A percentile compares a stretch with the other conserved stretches of the same genome.
phyloP scores from a whole-genome alignment of 2,113 vertebrate species.

The Anser brachyrhynchus region DNA sequence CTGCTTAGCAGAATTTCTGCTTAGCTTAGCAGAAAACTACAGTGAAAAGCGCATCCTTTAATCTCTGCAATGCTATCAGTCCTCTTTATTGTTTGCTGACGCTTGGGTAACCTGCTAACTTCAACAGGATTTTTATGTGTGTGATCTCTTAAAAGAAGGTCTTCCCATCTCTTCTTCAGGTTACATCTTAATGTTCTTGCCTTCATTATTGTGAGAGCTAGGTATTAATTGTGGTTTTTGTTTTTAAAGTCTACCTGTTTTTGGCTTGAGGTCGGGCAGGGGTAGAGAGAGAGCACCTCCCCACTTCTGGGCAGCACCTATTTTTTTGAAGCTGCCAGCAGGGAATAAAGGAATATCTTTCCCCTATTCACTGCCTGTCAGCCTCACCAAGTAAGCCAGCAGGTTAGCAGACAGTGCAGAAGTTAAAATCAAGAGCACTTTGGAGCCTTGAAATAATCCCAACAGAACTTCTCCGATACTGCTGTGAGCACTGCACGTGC shows the following conservation, averaged over 20 bases:
- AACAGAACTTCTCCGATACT: neutral
- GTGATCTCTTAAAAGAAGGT: neutral
- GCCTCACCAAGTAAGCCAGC: neutral
- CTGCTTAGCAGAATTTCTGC: neutral
- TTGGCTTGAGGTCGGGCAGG: neutral
- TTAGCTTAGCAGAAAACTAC: neutral
- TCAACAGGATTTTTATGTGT: neutral
- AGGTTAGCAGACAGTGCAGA: neutral
- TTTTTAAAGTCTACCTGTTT: neutral
- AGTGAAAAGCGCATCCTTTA: neutral
- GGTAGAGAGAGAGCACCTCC: neutral
- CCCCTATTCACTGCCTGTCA: neutral
- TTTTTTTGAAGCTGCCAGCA: neutral
- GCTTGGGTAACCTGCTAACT: neutral
- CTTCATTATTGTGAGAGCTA: neutral
- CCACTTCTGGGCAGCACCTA: neutral
- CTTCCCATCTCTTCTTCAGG: neutral
- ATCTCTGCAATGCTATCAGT: neutral
- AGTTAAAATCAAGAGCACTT: neutral
- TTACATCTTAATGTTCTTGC: neutral
- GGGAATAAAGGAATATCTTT: neutral
- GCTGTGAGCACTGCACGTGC: neutral
- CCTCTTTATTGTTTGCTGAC: accelerated
- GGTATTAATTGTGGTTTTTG: neutral
- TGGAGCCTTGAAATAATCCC: neutral